Conservation (phyloP, 2,797 vertebrate species). For the Pogoniulus pusillus region DNA sequence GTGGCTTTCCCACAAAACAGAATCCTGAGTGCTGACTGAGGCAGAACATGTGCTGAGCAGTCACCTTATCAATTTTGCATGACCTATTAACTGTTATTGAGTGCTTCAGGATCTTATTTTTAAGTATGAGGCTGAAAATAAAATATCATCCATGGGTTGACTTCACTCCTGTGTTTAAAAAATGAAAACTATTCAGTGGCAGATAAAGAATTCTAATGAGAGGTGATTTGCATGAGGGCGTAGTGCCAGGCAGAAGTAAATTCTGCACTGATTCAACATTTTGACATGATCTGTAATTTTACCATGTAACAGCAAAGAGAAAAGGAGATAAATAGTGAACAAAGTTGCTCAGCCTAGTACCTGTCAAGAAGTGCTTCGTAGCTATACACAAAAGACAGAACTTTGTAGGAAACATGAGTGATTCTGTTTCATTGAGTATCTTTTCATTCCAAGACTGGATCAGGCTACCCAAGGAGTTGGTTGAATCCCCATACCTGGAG, state of each 20-base stretch:
- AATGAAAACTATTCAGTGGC: not conserved
- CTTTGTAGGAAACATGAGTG: not conserved
- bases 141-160: not conserved
- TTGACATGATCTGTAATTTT: constrained; percentile 45
- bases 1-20: not conserved
- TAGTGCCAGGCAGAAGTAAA: constrained; percentile 28
- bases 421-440: no score
- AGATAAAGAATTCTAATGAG: constrained; percentile 13
- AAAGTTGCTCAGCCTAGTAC: not conserved
- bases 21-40: not conserved
- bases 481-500: no score
- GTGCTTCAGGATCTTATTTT: not conserved
- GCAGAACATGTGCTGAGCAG: not conserved
- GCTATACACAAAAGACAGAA: not conserved
- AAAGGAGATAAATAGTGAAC: constrained; percentile 5
- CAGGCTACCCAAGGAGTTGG: no score
- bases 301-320: not conserved
- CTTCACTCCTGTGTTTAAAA: not conserved
- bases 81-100: not conserved
- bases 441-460: no score
- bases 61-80: not conserved
- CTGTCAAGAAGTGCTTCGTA: not conserved
- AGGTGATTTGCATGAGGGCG: constrained; percentile 13
- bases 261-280: not conserved
- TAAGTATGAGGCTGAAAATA: not conserved